Conservation (phyloP, 1,140 invertebrate species). For the Cydia splendana region DNA sequence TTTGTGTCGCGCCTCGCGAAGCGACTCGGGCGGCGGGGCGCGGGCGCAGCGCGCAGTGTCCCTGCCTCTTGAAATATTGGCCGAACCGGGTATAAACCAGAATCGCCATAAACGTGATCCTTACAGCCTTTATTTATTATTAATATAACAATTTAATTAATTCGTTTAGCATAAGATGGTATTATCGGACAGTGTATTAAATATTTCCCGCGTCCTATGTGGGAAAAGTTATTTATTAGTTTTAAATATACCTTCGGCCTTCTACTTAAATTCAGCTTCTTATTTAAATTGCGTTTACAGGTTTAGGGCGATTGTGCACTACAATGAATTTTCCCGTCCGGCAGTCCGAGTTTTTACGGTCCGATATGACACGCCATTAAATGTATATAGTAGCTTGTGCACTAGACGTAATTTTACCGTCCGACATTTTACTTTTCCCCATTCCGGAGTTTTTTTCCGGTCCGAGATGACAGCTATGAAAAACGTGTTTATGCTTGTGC, state of each 20-base stretch:
- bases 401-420: no score
- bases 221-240: not conserved
- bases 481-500: no score
- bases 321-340: no score
- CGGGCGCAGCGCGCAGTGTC: constrained; percentile 11
- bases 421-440: no score
- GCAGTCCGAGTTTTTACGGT: no score
- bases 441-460: no score
- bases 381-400: no score
- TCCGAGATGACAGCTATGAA: no score
- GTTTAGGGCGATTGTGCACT: no score
- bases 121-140: constrained; percentile 68
- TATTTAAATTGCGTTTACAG: no score
- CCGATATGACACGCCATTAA: no score
- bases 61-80: constrained; percentile 63
- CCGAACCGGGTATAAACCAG: constrained; percentile 68
- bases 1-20: constrained; percentile 63
- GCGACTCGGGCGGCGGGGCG: constrained; percentile 54
- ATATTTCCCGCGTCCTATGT: not conserved
- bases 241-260: not conserved
- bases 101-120: constrained; percentile 71
- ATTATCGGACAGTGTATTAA: not conserved
- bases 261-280: no score
- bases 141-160: constrained; percentile 67
- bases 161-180: constrained; percentile 45